These are phyloP conservation scores for Bubalus kerabau DNA, from an alignment of 2,113 vertebrate genomes.

Conservation along the genomic window DNA sequence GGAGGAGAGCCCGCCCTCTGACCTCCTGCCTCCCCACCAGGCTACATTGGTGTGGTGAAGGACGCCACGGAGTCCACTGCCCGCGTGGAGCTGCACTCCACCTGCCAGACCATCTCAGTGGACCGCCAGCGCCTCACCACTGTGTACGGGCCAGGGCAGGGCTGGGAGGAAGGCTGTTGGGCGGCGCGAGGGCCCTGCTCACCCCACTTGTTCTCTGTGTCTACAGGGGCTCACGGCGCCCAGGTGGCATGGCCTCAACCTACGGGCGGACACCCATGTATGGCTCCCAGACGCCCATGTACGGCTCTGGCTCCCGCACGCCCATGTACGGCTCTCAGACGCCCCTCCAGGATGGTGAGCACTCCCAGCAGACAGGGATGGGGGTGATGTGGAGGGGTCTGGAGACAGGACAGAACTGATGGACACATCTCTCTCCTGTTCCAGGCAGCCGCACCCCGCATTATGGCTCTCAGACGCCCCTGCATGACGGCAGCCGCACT, in stretches of 20 bases:
- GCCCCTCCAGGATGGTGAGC: slow-evolving; percentile 91
- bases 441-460: slow-evolving; percentile 93
- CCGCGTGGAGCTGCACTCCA: slow-evolving; percentile 93
- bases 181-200: background rate
- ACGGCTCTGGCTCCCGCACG: slow-evolving; percentile 90
- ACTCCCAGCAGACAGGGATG: accelerated
- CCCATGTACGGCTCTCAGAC: slow-evolving; percentile 97
- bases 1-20: background rate
- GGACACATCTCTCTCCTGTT: background rate
- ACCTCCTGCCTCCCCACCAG: slow-evolving; percentile 58
- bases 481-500: slow-evolving; percentile 94
- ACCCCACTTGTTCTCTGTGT: background rate
- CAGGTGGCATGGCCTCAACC: slow-evolving; percentile 86
- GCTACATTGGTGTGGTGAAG: slow-evolving; percentile 95
- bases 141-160: slow-evolving; percentile 80
- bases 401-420: background rate
- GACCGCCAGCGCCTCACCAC: slow-evolving; percentile 92
- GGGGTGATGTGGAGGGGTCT: accelerated
- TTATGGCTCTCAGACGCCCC: slow-evolving; percentile 92
- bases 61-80: slow-evolving; percentile 95
- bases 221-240: slow-evolving; percentile 86
- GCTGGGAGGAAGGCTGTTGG: background rate
- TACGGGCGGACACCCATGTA: slow-evolving; percentile 93
- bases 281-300: slow-evolving; percentile 95
- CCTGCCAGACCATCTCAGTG: slow-evolving; percentile 97